A percentile compares a stretch with the other conserved stretches of the same genome.
These are phyloP conservation scores for Linnaemya vulpina DNA, from an alignment of 2,888 invertebrate genomes.

Conservation along the genomic window DNA sequence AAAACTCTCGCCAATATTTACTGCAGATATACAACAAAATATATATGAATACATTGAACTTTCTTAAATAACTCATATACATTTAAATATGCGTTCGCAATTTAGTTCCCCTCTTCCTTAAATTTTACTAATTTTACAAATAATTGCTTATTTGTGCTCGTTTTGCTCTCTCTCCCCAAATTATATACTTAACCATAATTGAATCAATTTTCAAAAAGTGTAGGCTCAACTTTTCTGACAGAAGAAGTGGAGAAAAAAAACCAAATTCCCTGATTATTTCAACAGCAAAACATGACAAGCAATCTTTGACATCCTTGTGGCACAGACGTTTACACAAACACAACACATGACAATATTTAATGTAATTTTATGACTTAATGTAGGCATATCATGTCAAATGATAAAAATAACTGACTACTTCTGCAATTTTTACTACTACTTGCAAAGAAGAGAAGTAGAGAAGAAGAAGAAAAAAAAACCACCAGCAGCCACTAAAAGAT, in stretches of 20 bases:
- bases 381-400: conserved; percentile 72
- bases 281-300: conserved; percentile 54
- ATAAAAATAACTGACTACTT: conserved; percentile 69
- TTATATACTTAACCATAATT: conserved; percentile 33
- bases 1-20: too few relatives aligned
- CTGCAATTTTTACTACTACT: conserved; percentile 54
- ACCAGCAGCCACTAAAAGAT: conserved; percentile 17
- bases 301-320: conserved; percentile 50
- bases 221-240: conserved; percentile 31
- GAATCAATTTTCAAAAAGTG: conserved; percentile 46
- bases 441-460: too few relatives aligned
- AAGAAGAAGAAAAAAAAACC: background rate
- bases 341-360: conserved; percentile 57
- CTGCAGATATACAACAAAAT: too few relatives aligned
- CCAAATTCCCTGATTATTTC: conserved; percentile 37
- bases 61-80: too few relatives aligned
- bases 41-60: too few relatives aligned
- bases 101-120: conserved; percentile 13
- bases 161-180: background rate
- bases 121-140: conserved; percentile 42
- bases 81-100: background rate
- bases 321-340: conserved; percentile 7
- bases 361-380: conserved; percentile 72
- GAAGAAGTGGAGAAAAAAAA: background rate
- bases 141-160: conserved; percentile 23